A percentile compares a stretch with the other conserved stretches of the same genome.
phyloP scores from a whole-genome alignment of 2,797 vertebrate species.

The Lagodon rhomboides region DNA sequence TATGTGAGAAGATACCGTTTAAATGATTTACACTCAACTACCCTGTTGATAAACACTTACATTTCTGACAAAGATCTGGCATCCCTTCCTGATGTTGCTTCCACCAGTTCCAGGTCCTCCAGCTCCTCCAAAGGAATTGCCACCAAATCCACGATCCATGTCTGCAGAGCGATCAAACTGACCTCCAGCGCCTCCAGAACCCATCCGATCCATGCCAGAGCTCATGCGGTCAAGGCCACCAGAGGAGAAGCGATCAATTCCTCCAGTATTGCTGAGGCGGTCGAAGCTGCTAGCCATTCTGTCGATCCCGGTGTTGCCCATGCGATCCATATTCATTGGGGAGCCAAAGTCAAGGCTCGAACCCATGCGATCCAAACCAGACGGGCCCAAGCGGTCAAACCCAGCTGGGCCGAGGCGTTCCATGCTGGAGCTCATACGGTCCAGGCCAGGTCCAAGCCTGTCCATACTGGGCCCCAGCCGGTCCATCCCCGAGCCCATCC shows the following conservation, averaged over 20 bases:
- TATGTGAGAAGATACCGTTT: neutral
- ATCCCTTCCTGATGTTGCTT: conserved; percentile 91
- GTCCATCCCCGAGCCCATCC: conserved; percentile 92
- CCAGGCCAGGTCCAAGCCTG: conserved; percentile 87
- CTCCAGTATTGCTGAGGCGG: conserved; percentile 80
- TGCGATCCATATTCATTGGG: conserved; percentile 92
- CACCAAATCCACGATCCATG: conserved; percentile 94
- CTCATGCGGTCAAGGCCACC: conserved; percentile 85
- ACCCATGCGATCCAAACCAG: conserved; percentile 92
- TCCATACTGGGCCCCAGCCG: conserved; percentile 92
- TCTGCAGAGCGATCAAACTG: conserved; percentile 95
- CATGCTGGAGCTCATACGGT: conserved; percentile 91
- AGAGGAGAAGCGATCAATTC: conserved; percentile 82
- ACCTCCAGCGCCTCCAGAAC: conserved; percentile 83
- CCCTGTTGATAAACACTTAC: conserved; percentile 81
- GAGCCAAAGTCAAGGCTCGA: conserved; percentile 91
- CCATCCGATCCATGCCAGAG: conserved; percentile 85
- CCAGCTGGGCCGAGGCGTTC: conserved; percentile 92
- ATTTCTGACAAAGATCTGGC: conserved; percentile 99
- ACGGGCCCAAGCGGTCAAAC: conserved; percentile 90
- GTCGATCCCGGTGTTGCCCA: conserved; percentile 90
- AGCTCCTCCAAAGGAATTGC: conserved; percentile 89
- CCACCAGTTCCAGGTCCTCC: conserved; percentile 90
- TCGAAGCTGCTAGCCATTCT: conserved; percentile 89
- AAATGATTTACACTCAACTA: accelerated